phyloP scores from a whole-genome alignment of 1,140 invertebrate species.

The Pseudobourletiella spinata region DNA sequence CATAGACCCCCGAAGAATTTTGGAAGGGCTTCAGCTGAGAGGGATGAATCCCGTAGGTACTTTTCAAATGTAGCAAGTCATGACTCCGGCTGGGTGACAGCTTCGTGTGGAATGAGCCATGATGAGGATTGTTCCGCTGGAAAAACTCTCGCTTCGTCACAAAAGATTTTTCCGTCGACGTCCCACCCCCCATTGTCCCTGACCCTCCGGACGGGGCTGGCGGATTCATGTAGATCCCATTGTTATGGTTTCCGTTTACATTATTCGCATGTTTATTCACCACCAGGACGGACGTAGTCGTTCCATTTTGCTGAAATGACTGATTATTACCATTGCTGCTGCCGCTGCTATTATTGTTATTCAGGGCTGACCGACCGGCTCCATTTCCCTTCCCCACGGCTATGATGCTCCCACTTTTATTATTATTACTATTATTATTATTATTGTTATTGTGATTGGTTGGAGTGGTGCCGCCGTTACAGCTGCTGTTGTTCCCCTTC shows the following conservation, averaged over 20 bases:
- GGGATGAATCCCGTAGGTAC: conserved; percentile 21
- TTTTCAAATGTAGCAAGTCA: conserved; percentile 29
- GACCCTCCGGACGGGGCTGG: too few relatives aligned
- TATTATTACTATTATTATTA: neutral
- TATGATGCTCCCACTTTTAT: neutral
- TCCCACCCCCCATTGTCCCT: neutral
- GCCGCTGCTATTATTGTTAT: neutral
- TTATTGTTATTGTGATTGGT: conserved; percentile 14
- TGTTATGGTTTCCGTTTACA: neutral
- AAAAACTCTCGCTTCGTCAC: conserved; percentile 29
- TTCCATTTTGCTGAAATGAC: too few relatives aligned
- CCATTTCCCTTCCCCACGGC: neutral
- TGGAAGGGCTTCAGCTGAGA: conserved; percentile 17
- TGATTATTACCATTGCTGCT: neutral
- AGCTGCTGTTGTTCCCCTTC: neutral
- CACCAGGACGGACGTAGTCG: neutral
- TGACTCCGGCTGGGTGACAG: conserved; percentile 32
- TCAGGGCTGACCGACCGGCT: neutral
- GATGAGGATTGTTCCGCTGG: conserved; percentile 29
- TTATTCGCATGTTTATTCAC: too few relatives aligned
- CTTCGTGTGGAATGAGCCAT: conserved; percentile 34
- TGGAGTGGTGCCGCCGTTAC: neutral
- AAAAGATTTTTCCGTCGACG: conserved; percentile 18
- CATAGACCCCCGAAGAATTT: neutral
- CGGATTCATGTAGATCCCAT: conserved; percentile 3